Conservation (phyloP, 2,797 vertebrate species). For the Galaxias olidus region DNA sequence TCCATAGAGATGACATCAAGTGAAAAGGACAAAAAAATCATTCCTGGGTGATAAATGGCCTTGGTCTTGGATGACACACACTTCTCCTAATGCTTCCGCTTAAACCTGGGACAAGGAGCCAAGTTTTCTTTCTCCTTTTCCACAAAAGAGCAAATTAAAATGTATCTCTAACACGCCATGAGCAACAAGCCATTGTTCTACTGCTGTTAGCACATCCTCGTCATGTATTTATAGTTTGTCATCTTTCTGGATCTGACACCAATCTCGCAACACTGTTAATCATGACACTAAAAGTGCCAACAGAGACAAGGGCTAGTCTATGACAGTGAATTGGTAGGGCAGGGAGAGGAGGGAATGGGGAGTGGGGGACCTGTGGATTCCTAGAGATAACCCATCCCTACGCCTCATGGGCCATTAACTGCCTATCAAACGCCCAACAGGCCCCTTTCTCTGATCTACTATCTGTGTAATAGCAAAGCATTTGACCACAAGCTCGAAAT, state of each 20-base stretch:
- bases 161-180: constrained; percentile 81
- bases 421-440: constrained; percentile 78
- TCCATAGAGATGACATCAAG: constrained; percentile 89
- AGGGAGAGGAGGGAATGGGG: constrained; percentile 49
- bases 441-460: constrained; percentile 67
- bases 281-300: constrained; percentile 85
- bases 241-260: constrained; percentile 85
- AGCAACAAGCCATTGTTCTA: constrained; percentile 82
- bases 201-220: constrained; percentile 77
- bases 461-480: constrained; percentile 70
- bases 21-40: constrained; percentile 84
- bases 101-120: constrained; percentile 73
- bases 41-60: constrained; percentile 82
- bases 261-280: constrained; percentile 81
- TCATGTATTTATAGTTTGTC: constrained; percentile 88
- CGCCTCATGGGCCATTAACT: constrained; percentile 72
- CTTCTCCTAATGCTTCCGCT: constrained; percentile 79
- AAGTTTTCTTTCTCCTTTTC: constrained; percentile 64
- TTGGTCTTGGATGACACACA: constrained; percentile 79
- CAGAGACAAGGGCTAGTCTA: constrained; percentile 75
- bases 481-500: constrained; percentile 59
- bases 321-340: constrained; percentile 53
- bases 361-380: constrained; percentile 74
- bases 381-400: constrained; percentile 76
- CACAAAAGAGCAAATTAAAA: constrained; percentile 87